Base-by-base conservation (phyloP, 2,888 invertebrate genomes). In the Tryphoninae sp. region DNA sequence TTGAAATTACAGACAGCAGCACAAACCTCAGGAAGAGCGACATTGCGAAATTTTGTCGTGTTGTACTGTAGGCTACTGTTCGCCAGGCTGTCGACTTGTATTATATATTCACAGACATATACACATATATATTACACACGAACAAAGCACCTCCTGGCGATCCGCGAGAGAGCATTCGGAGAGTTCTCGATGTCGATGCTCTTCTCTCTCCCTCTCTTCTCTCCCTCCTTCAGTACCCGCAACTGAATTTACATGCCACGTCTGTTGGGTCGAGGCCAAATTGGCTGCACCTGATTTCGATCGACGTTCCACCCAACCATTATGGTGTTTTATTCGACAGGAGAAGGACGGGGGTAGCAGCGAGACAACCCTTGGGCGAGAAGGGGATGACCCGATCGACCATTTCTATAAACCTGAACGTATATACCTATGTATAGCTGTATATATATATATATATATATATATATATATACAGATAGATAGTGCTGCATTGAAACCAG, bases 221-320 rank as follows among this genome's bases (percentile, higher is more conserved):
- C 23, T 40, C 55, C 61, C 80, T 79, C 71, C n/a, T 64, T 55
- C 64, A 23, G 45, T 26, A 62, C 61, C 73, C 64, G 55, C 82
- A 73, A 73, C 74, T 71, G 69, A 83, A 83, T 84, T 84, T 89
- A 89, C 89, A 89, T 89, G 86, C 83, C 84, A 84, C 83, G 85
- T 87, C 83, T 87, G 86, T 88, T 89, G 89, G 89, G 84, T 80
- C 76, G 9, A 75, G 67, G 89, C 89, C 89, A 90, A 90, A 89
- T 90, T 90, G 89, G 88, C 87, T 88, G 87, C 88, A 87, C 87
- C 90, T 89, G 89, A 89, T 90, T 90, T 87, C 89, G 86, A 90
- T 90, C 87, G 88, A 87, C 88, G 81, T 86, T 84, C 75, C 67
- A 65, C 75, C 67, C 68, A 42, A 51, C 72, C 80, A 85, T 86